Conservation (phyloP, 2,888 invertebrate genomes). For the Rhagophthalmus giganteus region DNA sequence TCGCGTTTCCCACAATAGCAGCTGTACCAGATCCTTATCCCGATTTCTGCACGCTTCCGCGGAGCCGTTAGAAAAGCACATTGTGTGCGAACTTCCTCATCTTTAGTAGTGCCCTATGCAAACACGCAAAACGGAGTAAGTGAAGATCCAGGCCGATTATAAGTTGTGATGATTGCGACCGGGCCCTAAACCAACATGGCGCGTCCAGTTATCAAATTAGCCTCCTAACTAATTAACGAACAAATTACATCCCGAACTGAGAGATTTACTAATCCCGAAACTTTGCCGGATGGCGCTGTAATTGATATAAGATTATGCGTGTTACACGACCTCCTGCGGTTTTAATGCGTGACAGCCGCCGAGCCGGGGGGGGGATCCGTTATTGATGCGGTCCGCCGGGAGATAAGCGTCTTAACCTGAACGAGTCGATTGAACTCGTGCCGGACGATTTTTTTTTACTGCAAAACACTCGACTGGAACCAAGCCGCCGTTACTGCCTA, state of each 20-base stretch:
- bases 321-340: conserved; percentile 20
- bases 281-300: conserved; percentile 39
- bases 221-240: conserved; percentile 48
- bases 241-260: conserved; percentile 48
- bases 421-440: too few species aligned
- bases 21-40: conserved; percentile 24
- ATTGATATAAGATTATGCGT: conserved; percentile 42
- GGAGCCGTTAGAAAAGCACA: conserved; percentile 24
- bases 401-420: neutral
- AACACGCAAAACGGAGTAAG: conserved; percentile 16
- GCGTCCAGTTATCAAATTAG: conserved; percentile 50
- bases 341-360: conserved; percentile 1
- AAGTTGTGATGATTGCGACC: conserved; percentile 34
- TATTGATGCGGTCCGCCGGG: neutral
- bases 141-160: conserved; percentile 35
- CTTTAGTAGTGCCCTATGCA: conserved; percentile 24
- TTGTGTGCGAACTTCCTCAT: conserved; percentile 26
- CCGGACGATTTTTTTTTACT: too few species aligned
- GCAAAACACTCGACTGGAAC: too few species aligned
- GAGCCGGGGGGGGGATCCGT: neutral
- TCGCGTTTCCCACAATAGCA: conserved; percentile 24
- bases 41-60: conserved; percentile 9
- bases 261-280: conserved; percentile 46
- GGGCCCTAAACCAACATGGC: conserved; percentile 49
- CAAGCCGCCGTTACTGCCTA: too few species aligned